phyloP scores from a whole-genome alignment of 2,888 invertebrate genomes.

The Lasioglossum figueresi region DNA sequence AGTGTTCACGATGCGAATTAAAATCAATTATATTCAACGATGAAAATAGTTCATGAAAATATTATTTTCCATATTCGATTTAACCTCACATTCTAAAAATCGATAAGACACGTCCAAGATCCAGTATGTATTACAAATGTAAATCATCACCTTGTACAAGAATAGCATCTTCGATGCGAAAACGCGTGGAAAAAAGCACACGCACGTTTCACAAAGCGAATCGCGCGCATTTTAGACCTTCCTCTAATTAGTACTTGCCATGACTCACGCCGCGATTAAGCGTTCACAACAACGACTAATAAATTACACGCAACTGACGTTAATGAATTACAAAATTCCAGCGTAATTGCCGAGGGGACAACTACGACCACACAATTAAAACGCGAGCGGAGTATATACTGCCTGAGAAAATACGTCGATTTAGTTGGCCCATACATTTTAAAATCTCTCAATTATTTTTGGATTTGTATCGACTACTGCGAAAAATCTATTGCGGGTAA shows the following conservation, averaged over 20 bases:
- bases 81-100: neutral
- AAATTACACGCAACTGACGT: neutral
- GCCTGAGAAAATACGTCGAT: neutral
- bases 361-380: neutral
- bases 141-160: neutral
- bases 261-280: constrained; percentile 21
- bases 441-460: neutral
- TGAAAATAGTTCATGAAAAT: neutral
- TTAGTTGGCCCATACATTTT: neutral
- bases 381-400: neutral
- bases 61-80: neutral
- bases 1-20: neutral
- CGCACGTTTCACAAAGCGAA: constrained; percentile 1
- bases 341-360: constrained; percentile 7
- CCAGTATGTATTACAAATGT: neutral
- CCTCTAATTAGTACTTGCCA: neutral
- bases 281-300: constrained; percentile 20
- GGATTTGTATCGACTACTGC: too few species aligned
- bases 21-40: neutral
- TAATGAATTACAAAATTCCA: constrained; percentile 31
- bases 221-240: constrained; percentile 14
- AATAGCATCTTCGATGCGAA: neutral
- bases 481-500: neutral
- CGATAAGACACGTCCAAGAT: neutral
- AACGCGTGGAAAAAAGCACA: neutral